Evolutionary conservation across 2,888 invertebrate genomes (phyloP).

Genomic region (Scaptomyza polygonia): DNA sequence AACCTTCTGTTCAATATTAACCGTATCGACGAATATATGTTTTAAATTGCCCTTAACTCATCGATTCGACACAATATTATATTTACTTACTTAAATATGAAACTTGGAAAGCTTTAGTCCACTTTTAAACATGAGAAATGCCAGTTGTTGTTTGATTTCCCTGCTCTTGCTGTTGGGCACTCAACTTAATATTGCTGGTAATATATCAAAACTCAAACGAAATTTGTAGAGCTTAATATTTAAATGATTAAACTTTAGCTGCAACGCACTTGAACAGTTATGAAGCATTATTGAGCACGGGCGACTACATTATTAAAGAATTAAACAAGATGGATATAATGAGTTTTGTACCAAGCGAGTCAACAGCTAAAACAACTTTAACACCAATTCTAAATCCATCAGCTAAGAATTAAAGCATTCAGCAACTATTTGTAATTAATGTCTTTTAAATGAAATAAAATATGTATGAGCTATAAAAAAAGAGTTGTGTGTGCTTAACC

Average conservation of each 20-base stretch:
- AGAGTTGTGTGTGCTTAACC: no score
- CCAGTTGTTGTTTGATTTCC: neutral
- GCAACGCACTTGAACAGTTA: rapidly evolving
- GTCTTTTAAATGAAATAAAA: neutral
- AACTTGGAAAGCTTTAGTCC: no score
- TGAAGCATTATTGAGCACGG: neutral
- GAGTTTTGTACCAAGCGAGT: neutral
- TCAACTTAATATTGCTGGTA: neutral
- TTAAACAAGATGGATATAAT: neutral
- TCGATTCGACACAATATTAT: neutral
- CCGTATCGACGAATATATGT: neutral
- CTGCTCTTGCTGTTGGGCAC: neutral
- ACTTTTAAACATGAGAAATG: neutral
- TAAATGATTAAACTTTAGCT: neutral
- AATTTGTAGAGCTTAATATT: no score
- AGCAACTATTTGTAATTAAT: neutral
- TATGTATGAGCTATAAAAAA: neutral
- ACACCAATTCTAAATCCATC: neutral
- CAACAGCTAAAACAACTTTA: neutral
- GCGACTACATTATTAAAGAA: neutral
- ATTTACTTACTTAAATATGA: neutral
- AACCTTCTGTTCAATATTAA: neutral
- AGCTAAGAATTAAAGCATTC: neutral
- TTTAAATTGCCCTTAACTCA: neutral
- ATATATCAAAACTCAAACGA: neutral